Evolutionary conservation across 2,797 vertebrate species (phyloP).

Genomic region (Linurgus olivaceus): DNA sequence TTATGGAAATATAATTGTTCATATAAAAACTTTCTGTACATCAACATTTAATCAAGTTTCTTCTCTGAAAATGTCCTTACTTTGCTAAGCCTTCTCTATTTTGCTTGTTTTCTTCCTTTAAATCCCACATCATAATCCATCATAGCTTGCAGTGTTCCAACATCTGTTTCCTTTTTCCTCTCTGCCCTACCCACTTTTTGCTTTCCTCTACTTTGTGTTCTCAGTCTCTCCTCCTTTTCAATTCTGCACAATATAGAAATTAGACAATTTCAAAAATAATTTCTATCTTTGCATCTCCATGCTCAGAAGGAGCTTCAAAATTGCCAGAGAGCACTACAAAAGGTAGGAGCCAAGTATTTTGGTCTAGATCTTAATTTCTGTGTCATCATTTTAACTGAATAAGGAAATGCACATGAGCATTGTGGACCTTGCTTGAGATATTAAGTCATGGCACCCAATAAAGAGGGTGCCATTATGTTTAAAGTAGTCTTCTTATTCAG

Average conservation of each 20-base stretch:
- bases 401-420: neutral
- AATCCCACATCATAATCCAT: neutral
- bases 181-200: neutral
- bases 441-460: neutral
- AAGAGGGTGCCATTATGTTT: neutral
- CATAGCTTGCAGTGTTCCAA: neutral
- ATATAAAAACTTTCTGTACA: neutral
- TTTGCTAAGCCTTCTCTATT: neutral
- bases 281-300: neutral
- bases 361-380: neutral
- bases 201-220: neutral
- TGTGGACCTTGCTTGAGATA: neutral
- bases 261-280: neutral
- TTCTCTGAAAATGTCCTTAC: neutral
- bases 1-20: neutral
- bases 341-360: neutral
- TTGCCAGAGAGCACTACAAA: neutral
- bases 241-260: neutral
- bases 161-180: slow-evolving; percentile 41
- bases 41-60: neutral
- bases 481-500: neutral
- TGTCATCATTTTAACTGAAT: neutral
- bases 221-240: neutral
- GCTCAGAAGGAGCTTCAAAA: neutral
- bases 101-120: neutral